A percentile compares a stretch with the other conserved stretches of the same genome.
Conservation (phyloP, 2,113 vertebrate genomes). For the Toxotes jaculatrix region DNA sequence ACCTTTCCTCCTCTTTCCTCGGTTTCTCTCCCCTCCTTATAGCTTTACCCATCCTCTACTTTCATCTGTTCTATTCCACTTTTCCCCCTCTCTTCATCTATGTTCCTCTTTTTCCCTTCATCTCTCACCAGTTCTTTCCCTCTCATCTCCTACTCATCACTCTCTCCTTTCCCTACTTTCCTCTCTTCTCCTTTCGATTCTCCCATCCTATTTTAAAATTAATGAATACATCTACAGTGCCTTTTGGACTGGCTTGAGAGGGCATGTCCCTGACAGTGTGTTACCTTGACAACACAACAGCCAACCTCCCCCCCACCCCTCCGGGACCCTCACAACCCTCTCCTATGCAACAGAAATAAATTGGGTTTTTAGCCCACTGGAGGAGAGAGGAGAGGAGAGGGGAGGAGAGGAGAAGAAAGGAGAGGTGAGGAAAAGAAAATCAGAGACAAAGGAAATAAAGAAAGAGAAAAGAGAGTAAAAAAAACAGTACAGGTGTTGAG, state of each 20-base stretch:
- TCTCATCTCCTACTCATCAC: neutral
- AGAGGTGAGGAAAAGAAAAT: neutral
- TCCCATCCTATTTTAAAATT: slow-evolving; percentile 41
- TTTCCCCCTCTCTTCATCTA: neutral
- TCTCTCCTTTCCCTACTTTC: neutral
- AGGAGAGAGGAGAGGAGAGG: slow-evolving; percentile 1
- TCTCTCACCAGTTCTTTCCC: neutral
- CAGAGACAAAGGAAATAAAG: neutral
- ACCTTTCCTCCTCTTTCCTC: slow-evolving; percentile 10
- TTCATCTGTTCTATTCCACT: neutral
- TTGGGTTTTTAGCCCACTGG: slow-evolving; percentile 62
- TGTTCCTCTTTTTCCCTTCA: neutral
- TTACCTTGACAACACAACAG: slow-evolving; percentile 56
- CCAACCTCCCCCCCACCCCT: neutral
- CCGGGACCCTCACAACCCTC: slow-evolving; percentile 22
- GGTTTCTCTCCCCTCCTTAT: neutral
- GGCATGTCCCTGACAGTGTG: slow-evolving; percentile 45
- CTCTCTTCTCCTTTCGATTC: neutral
- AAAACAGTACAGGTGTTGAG: slow-evolving; percentile 1
- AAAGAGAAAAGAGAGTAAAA: neutral
- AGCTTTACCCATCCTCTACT: neutral
- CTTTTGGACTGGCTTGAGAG: slow-evolving; percentile 30
- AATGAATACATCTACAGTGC: slow-evolving; percentile 33
- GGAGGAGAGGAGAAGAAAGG: neutral
- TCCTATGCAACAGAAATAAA: slow-evolving; percentile 43